Base-by-base conservation (phyloP, 92 coral and sea anemone genomes). In the Anthopleura xanthogrammica region DNA sequence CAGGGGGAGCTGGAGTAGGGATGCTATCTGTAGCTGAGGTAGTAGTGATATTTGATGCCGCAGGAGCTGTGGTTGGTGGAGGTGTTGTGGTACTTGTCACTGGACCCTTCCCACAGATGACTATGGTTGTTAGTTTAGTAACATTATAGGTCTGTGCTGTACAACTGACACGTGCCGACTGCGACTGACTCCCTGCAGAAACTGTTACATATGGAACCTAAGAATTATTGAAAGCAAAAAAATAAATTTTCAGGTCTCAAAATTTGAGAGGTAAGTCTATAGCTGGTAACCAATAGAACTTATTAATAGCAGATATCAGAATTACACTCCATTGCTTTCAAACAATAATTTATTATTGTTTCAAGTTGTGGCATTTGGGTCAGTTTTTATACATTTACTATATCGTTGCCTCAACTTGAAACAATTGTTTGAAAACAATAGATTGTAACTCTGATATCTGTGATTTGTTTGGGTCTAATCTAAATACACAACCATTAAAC, bases 81-180 rank as follows among this genome's bases (percentile, higher is more conserved):
- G 82, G 22, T 19, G 78, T 68, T 16, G 88, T 78, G 20, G 83
- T 84, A 41, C 82, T 78, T 39, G 17, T 39, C 23, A 58, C 48
- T 4, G 66, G 43, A 20, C 71, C 58, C 16, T 40, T 57, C 1
- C 80, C 79, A 83, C 86, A 83, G 23, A 75, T 58, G 58, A 73
- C 75, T 77, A 62, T 42, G 13, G 64, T 65, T 16, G 88, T 58
- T 50, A 85, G 43, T 24, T 3, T 75, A 29, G 86, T 76, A 12
- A 77, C 64, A 23, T 88, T 91, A 77, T 81, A 77, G 8, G 94
- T 85, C 88, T 88, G 92, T 77, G 94, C 94, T 29, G 78, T 56
- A 82, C 94, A 91, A 12, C 77, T 78, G 40, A 91, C 92, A 66
- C 79, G 87, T 11, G 83, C 87, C 41, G 89, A 83, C 64, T 60